Evolutionary conservation across 2,888 invertebrate species (phyloP), one percentile per base, ranked within the genome.

Genomic region (Escarpia spicata): DNA sequence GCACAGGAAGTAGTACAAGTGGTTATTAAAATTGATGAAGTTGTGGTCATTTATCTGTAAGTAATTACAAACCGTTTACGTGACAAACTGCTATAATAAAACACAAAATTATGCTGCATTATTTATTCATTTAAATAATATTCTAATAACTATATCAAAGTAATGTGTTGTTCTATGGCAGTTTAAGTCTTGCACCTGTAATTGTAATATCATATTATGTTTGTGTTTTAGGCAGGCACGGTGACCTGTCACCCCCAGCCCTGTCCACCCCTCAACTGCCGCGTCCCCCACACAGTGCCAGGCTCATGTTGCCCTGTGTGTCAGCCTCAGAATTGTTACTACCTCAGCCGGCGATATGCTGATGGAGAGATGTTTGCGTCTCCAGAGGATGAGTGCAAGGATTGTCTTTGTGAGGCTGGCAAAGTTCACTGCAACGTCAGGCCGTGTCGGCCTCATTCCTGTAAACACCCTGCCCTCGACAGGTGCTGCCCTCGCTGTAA

Each of bases 271-370:
- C 95, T 96, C 26, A 95, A 96, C 12, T 97, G 97, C 95, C 95
- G 96, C 90, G 96, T 97, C 94, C 97, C 97, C 0, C 94, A 95
- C 60, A 96, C 96, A 94, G 96, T 97, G 58, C 96, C 96, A 2
- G 97, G 97, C 58, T 96, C 97, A 93, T 97, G 97, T 95, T 97
- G 97, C 94, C 97, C 97, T n/a, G 96, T 97, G 92, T 97, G 97
- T 95, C 97, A 97, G 75, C 75, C 75, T 6, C 19, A 75, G 75
- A 26, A 3, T 6, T 75, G 75, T 92, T 94, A 94, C 75, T 95
- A 94, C 93, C 93, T 94, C 92, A 94, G 95, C 8, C 91, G 95
- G 19, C 60, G 95, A 15, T 94, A 93, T 92, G 92, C 92, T 75
- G 94, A 95, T 93, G 95, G 95, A 0, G 93, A 95, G 93, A 93